A percentile compares a stretch with the other conserved stretches of the same genome.
Evolutionary conservation across 2,113 vertebrate genomes (phyloP).

Genomic region (Microcebus ravelobensis): DNA sequence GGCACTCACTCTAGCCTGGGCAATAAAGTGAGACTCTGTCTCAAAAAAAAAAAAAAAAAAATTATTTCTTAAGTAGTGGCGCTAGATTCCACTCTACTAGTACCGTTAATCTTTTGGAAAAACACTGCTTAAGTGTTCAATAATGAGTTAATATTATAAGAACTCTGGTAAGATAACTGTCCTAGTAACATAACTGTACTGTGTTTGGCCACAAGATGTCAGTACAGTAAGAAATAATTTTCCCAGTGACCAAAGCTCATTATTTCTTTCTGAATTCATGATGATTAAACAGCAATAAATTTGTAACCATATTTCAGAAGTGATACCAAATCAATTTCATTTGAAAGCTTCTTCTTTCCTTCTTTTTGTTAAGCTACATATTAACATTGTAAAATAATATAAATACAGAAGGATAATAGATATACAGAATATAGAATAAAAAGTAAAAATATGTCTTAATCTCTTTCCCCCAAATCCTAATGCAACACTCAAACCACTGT

Average conservation of each 20-base stretch:
- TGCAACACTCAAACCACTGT: background rate
- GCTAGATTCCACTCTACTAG: background rate
- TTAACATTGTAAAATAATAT: background rate
- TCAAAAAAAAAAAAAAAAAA: too few species aligned
- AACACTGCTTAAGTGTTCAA: background rate
- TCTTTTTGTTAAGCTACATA: background rate
- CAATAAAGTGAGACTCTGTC: too few species aligned
- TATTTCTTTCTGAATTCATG: background rate
- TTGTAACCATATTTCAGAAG: background rate
- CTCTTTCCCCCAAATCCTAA: background rate
- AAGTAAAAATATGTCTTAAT: background rate
- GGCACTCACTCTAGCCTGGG: too few species aligned
- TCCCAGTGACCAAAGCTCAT: background rate
- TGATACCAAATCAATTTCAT: background rate
- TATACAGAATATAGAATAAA: background rate
- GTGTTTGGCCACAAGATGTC: constrained; percentile 20
- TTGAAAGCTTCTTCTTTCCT: background rate
- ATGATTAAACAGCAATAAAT: background rate
- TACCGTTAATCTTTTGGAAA: background rate
- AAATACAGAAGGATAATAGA: background rate
- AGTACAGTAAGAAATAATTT: background rate
- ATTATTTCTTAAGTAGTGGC: background rate
- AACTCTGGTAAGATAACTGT: background rate
- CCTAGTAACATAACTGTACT: background rate
- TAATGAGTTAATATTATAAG: constrained; percentile 9